phyloP scores from a whole-genome alignment of 2,113 vertebrate species.

The Vulpes ferrilata region DNA sequence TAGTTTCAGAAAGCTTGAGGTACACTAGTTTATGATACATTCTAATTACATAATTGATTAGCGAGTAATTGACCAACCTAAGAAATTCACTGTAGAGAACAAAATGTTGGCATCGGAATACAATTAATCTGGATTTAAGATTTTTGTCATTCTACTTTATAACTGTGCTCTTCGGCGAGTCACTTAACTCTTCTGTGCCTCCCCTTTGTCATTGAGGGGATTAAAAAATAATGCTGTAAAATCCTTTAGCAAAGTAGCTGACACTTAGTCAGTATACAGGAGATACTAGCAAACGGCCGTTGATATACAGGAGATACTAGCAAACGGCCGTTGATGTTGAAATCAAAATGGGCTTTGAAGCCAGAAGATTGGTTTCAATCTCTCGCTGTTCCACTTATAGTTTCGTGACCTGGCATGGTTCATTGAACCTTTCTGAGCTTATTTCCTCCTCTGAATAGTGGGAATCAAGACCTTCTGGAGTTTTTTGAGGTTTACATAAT shows the following conservation, averaged over 20 bases:
- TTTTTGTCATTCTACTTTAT: not conserved
- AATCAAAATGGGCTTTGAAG: conserved; percentile 20
- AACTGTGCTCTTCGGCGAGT: not conserved
- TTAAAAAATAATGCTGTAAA: not conserved
- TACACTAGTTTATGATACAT: not conserved
- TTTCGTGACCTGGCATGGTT: not conserved
- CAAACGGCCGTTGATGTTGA: not conserved
- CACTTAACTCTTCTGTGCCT: conserved; percentile 1
- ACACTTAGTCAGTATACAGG: not conserved
- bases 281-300: not conserved
- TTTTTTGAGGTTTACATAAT: not conserved
- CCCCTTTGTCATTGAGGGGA: not conserved
- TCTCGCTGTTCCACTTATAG: not conserved
- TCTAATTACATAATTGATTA: conserved; percentile 38
- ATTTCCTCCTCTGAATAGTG: not conserved
- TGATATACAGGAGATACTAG: not conserved
- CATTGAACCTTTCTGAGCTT: not conserved
- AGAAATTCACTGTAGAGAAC: not conserved
- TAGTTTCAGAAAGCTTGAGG: conserved; percentile 30
- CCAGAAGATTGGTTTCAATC: not conserved
- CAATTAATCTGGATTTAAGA: conserved; percentile 30
- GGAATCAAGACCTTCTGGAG: not conserved
- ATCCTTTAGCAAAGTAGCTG: not conserved
- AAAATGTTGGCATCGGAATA: not conserved
- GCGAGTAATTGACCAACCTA: not conserved